A percentile compares a stretch with the other conserved stretches of the same genome.
Evolutionary conservation across 1,140 invertebrate species (phyloP).

Genomic region (Eurytemora carolleeae): DNA sequence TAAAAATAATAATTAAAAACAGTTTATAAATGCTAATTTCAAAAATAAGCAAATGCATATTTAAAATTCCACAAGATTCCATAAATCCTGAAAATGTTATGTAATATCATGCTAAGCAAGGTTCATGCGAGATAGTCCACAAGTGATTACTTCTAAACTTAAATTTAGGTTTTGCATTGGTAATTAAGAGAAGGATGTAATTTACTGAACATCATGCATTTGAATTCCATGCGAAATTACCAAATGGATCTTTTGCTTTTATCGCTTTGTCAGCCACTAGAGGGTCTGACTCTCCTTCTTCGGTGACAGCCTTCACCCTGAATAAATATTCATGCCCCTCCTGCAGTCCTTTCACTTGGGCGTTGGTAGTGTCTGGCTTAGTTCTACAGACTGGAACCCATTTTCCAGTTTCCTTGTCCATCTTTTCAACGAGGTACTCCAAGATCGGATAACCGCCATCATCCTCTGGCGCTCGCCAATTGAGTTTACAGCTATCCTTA

Average conservation of each 20-base stretch:
- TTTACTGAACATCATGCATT: too few species aligned
- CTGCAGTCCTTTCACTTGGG: conserved; percentile 72
- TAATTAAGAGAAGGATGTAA: too few species aligned
- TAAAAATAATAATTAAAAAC: too few species aligned
- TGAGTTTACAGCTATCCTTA: conserved; percentile 70
- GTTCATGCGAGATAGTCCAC: too few species aligned
- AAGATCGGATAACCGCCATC: conserved; percentile 92
- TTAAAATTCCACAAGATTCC: too few species aligned
- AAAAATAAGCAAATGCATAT: too few species aligned
- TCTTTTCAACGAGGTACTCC: conserved; percentile 89
- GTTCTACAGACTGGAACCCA: conserved; percentile 78
- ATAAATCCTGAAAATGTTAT: too few species aligned
- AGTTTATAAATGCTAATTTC: too few species aligned
- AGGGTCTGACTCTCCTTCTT: conserved; percentile 90
- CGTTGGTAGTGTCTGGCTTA: conserved; percentile 44
- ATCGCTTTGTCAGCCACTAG: conserved; percentile 63
- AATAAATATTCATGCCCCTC: conserved; percentile 92
- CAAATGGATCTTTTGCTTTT: conserved; percentile 82
- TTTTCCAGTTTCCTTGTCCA: conserved; percentile 68
- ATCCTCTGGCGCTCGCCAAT: conserved; percentile 93
- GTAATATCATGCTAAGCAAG: too few species aligned
- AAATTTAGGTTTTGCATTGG: too few species aligned
- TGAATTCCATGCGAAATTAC: too few species aligned
- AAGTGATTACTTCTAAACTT: too few species aligned
- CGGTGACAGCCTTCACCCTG: conserved; percentile 90